Base-by-base conservation (phyloP, 1,140 invertebrate species). In the Saccostrea glomerata region DNA sequence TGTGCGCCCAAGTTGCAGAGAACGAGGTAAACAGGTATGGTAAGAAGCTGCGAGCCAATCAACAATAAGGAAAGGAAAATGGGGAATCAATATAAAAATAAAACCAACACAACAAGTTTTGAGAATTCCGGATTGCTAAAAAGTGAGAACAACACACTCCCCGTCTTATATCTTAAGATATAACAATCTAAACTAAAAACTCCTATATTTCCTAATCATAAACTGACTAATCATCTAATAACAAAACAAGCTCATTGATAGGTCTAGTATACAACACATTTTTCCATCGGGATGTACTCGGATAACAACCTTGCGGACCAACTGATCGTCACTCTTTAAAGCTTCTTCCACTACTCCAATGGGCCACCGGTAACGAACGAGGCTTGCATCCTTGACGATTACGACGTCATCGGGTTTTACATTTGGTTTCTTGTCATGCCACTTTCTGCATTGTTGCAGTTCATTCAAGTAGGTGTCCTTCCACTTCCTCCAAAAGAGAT, bases 401-500 rank as follows among this genome's bases (percentile, higher is more conserved):
- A 90, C 88, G 30, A 90, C 63, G 47, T 91, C 91, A 13, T 58
- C 86, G 63, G 70, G 40, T 40, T 87, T 86, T 25, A 91, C 12
- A 87, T 89, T 77, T 20, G 25, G 36, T 63, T 83, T 11, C 4
- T 23, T 82, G 4, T 17, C 12, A n/a, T 83, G 7, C 90, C 90
- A 87, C 58, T 90, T 92, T 85, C 83, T 58, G 17, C 89, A 56
- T 77, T 17, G 5, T 84, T 92, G 91, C 30, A 92, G 85, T n/a
- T 17, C 66, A 25, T 87, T 77, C 9, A 90, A 77, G 63, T 86
- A 92, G 55, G 88, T 86, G 0, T 84, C 66, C 63, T 85, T 40
- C 91, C 88, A 89, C 47, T 86, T 82, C 54, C 25, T 73, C 91
- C 89, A 90, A 55, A 90, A 91, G 54, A 70, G 82, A 56, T 91